Conservation (phyloP, 1,140 invertebrate species). For the Paraescarpia echinospica region DNA sequence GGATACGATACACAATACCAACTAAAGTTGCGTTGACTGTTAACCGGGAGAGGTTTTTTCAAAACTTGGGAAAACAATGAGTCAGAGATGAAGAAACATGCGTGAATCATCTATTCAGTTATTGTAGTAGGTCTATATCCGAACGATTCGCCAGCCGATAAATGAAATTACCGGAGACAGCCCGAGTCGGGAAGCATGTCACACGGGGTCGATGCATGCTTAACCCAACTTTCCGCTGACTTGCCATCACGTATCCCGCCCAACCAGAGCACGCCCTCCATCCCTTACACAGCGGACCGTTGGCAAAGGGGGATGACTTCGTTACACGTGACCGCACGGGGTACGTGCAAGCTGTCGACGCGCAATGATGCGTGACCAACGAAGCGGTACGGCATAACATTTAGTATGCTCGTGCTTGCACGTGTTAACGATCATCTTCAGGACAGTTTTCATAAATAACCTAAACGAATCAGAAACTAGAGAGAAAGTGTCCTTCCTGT, state of each 20-base stretch:
- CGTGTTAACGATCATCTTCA: not conserved
- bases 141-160: not conserved
- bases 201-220: not conserved
- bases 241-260: not conserved
- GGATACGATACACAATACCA: too few species aligned
- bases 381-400: not conserved
- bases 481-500: not conserved
- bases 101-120: not conserved
- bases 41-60: too few species aligned
- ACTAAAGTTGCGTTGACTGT: too few species aligned
- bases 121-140: not conserved
- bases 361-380: not conserved
- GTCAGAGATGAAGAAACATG: not conserved
- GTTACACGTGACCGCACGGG: too few species aligned
- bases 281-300: not conserved
- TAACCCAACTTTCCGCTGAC: not conserved
- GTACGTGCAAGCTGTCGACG: not conserved
- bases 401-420: not conserved
- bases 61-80: too few species aligned
- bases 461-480: not conserved
- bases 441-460: not conserved
- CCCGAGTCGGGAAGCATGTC: not conserved
- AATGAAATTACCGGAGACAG: not conserved
- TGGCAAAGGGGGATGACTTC: not conserved
- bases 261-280: not conserved